These are phyloP conservation scores for Apostichopus leukothele DNA, from an alignment of 53 echinoderm and acorn worm species.

Conservation along the genomic window DNA sequence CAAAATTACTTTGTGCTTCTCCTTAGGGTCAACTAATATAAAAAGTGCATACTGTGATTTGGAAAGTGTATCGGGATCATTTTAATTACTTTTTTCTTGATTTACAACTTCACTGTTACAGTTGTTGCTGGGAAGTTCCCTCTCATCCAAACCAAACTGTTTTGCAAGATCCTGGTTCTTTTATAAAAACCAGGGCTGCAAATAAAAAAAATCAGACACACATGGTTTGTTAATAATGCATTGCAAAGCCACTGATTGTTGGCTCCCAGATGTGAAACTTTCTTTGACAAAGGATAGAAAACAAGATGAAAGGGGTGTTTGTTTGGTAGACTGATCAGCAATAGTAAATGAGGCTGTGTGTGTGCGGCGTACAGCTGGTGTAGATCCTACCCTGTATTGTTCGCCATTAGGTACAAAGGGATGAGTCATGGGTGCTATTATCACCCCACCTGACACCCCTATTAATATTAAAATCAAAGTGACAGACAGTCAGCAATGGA, in stretches of 20 bases:
- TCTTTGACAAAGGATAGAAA: background rate
- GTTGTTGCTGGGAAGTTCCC: no score
- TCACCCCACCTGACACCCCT: constrained; percentile 20
- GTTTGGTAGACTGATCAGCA: background rate
- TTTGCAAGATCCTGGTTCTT: no score
- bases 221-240: background rate
- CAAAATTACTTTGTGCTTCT: no score
- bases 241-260: background rate
- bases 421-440: background rate
- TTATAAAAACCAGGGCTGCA: no score
- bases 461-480: constrained; percentile 6
- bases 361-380: background rate
- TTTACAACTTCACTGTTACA: no score
- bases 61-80: no score
- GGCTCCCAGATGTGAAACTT: background rate
- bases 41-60: no score
- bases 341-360: background rate
- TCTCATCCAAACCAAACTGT: no score
- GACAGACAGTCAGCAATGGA: background rate
- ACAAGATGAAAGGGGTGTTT: background rate
- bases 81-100: no score
- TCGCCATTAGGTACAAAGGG: background rate
- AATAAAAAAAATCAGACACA: no score
- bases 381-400: background rate
- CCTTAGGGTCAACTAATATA: no score